Base-by-base conservation (phyloP, 2,113 vertebrate species). In the Microcebus tavaratra region DNA sequence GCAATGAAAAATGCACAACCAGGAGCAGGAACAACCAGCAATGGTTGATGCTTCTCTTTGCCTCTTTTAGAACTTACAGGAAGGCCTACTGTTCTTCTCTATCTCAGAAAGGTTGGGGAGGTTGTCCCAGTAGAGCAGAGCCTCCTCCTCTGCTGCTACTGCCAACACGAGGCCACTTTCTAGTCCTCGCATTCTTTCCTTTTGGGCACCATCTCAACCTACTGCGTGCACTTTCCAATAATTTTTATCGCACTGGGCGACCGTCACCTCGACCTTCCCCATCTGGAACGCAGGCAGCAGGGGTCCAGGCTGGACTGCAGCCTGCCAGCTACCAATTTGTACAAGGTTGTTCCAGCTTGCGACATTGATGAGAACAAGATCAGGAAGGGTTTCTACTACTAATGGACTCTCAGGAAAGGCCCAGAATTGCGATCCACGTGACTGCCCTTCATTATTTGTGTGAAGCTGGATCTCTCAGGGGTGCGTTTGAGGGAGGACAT, bases 251-350 rank as follows among this genome's bases (percentile, higher is more conserved):
- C 98, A 98, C 57, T 99, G 99, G 99, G 85, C 98, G 6, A 98
- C 97, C 2, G 99, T 99, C 98, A 99, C 99, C 84, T 99, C 99
- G 6, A 98, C 97, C 2, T 99, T 99, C 98, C 99, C 99, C 84
- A 99, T 99, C 96, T 99, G 99, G 99, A 99, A 99, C 34, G 99
- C 98, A 99, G 97, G 99, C 98, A 99, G 97, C 99, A 99, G 97
- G 99, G 99, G 6, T 97, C 98, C 55, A 99, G 98, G 90, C 98
- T 99, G 39, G 99, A 99, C 96, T 98, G 99, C 20, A 98, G 98
- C 88, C 98, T 99, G 82, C 98, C 97, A 48, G 95, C 96, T 39
- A 91, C 94, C 70, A 99, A 98, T 96, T 98, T 81, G 98, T 98
- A 96, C 96, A 99, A 99, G 98, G 99, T 99, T 91, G 80, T 79